A percentile compares a stretch with the other conserved stretches of the same genome.
These are phyloP conservation scores for Oceanites oceanicus DNA, from an alignment of 2,113 vertebrate genomes.

Conservation along the genomic window DNA sequence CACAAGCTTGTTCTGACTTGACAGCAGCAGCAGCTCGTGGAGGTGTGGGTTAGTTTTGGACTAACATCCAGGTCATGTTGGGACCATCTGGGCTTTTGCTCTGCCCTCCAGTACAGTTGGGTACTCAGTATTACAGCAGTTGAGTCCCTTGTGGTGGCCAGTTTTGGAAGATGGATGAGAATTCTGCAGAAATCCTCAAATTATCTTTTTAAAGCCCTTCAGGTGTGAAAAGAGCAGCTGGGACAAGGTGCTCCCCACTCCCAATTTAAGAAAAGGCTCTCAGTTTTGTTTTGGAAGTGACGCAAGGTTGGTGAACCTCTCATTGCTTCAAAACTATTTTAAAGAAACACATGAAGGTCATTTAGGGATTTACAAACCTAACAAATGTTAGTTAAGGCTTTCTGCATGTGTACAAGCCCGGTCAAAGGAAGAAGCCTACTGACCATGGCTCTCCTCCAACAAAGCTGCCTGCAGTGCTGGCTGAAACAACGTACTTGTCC, in stretches of 20 bases:
- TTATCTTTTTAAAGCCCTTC: neutral
- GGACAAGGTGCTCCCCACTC: neutral
- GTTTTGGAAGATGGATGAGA: neutral
- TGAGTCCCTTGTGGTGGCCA: neutral
- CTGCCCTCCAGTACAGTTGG: neutral
- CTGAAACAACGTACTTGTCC: rapidly evolving
- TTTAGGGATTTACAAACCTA: neutral
- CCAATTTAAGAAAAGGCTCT: neutral
- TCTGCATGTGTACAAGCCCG: neutral
- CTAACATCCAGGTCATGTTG: neutral
- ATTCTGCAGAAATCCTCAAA: neutral
- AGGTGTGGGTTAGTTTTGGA: neutral
- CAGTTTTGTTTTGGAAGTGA: neutral
- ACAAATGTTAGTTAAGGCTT: neutral
- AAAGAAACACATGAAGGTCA: neutral
- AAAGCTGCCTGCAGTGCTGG: neutral
- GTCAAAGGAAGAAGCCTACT: neutral
- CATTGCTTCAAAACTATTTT: neutral
- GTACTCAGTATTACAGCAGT: neutral
- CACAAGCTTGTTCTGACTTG: rapidly evolving
- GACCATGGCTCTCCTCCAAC: neutral
- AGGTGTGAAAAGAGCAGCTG: neutral
- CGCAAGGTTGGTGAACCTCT: neutral
- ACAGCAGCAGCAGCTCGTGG: rapidly evolving
- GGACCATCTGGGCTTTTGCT: neutral